A percentile compares a stretch with the other conserved stretches of the same genome.
Conservation (phyloP, 2,888 invertebrate genomes). For the Caenorhabditis uteleia region DNA sequence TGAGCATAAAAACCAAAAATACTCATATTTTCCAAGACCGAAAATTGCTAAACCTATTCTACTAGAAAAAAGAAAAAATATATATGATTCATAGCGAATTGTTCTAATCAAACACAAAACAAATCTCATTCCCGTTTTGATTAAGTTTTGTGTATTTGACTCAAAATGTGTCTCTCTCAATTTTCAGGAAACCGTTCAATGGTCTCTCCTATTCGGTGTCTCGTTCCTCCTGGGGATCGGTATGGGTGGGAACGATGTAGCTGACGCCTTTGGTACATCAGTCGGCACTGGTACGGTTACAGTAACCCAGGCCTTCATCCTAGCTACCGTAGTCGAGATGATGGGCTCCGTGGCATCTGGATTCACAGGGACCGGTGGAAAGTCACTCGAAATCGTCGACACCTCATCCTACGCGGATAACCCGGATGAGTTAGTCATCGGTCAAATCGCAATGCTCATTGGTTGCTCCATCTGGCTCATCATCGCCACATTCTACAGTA, state of each 20-base stretch:
- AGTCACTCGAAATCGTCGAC: slow-evolving; percentile 78
- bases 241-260: slow-evolving; percentile 97
- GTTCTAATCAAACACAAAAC: too few species aligned
- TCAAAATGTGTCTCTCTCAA: too few species aligned
- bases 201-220: slow-evolving; percentile 34
- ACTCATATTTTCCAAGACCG: too few species aligned
- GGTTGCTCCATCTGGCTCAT: slow-evolving; percentile 88
- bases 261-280: slow-evolving; percentile 89
- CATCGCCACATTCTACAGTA: slow-evolving; percentile 86
- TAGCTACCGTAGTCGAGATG: slow-evolving; percentile 94
- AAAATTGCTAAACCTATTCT: background rate
- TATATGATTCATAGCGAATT: too few species aligned
- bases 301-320: slow-evolving; percentile 83
- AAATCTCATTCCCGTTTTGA: too few species aligned
- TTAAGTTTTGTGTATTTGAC: too few species aligned
- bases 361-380: slow-evolving; percentile 71
- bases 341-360: slow-evolving; percentile 92
- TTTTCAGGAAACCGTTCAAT: slow-evolving; percentile 31
- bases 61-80: background rate
- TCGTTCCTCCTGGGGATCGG: slow-evolving; percentile 73
- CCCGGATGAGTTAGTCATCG: slow-evolving; percentile 85
- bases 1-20: too few species aligned
- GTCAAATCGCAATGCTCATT: slow-evolving; percentile 84
- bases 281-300: slow-evolving; percentile 76
- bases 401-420: slow-evolving; percentile 82